Evolutionary conservation across 2,797 vertebrate genomes (phyloP).

Genomic region (Falco biarmicus): DNA sequence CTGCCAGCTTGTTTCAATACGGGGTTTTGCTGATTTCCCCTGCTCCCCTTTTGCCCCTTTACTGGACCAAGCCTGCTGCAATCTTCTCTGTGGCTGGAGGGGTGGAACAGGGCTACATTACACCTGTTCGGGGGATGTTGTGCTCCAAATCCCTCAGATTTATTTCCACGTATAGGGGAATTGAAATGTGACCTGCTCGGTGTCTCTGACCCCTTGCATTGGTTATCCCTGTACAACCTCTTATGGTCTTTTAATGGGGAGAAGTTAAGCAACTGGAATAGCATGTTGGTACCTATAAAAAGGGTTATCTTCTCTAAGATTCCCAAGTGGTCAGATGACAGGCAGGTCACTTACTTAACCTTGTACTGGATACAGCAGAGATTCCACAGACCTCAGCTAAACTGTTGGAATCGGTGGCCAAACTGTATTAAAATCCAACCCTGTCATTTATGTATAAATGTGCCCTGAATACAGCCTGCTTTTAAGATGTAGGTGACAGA

Average conservation of each 20-base stretch:
- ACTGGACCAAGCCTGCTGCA: background rate
- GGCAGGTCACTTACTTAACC: background rate
- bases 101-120: background rate
- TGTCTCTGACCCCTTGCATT: background rate
- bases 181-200: background rate
- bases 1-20: background rate
- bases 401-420: background rate
- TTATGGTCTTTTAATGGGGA: background rate
- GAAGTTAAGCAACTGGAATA: background rate
- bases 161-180: background rate
- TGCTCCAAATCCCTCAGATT: fast-evolving
- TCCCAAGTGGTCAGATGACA: background rate
- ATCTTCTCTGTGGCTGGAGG: background rate
- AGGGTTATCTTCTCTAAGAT: background rate
- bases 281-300: background rate
- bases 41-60: background rate
- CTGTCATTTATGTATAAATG: background rate
- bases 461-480: background rate
- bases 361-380: background rate
- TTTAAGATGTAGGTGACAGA: background rate
- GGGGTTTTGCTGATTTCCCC: background rate
- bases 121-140: background rate
- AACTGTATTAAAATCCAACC: background rate
- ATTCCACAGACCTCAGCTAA: background rate
- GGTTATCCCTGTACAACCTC: background rate